These are phyloP conservation scores for Orthonyx spaldingii DNA, from an alignment of 2,113 vertebrate species.

Conservation along the genomic window DNA sequence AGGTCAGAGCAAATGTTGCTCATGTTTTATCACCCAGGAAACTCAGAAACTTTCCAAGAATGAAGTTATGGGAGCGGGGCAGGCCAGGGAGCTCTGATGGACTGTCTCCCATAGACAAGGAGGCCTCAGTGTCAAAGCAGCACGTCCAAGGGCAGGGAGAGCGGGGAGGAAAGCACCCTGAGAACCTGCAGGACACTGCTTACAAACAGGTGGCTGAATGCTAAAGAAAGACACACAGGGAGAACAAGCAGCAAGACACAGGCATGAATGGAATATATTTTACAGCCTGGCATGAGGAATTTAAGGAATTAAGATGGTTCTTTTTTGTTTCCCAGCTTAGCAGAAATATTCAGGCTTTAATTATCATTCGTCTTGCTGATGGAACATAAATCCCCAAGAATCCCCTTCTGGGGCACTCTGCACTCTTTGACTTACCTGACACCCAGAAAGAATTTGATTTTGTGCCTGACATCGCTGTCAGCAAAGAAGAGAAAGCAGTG, in stretches of 20 bases:
- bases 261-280: conserved; percentile 1
- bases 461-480: background rate
- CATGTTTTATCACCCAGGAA: conserved; percentile 74
- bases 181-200: conserved; percentile 19
- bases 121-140: conserved; percentile 70
- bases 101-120: conserved; percentile 67
- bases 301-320: background rate
- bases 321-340: conserved; percentile 16
- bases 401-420: conserved; percentile 17
- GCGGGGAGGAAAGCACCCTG: background rate
- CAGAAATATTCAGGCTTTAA: conserved; percentile 47
- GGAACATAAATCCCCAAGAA: conserved; percentile 38
- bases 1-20: conserved; percentile 63
- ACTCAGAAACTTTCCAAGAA: conserved; percentile 77
- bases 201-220: conserved; percentile 52
- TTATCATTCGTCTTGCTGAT: conserved; percentile 9
- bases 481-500: background rate
- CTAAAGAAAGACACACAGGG: conserved; percentile 19
- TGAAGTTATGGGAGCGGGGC: conserved; percentile 58
- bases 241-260: background rate
- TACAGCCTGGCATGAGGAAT: conserved; percentile 45
- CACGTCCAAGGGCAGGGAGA: conserved; percentile 58
- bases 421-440: conserved; percentile 27
- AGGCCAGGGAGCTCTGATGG: conserved; percentile 41
- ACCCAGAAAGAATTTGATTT: conserved; percentile 18